Percentiles rank a stretch among this genome's conserved stretches.
phyloP scores from a whole-genome alignment of 2,888 invertebrate species.

The Leptopilina syphax region DNA sequence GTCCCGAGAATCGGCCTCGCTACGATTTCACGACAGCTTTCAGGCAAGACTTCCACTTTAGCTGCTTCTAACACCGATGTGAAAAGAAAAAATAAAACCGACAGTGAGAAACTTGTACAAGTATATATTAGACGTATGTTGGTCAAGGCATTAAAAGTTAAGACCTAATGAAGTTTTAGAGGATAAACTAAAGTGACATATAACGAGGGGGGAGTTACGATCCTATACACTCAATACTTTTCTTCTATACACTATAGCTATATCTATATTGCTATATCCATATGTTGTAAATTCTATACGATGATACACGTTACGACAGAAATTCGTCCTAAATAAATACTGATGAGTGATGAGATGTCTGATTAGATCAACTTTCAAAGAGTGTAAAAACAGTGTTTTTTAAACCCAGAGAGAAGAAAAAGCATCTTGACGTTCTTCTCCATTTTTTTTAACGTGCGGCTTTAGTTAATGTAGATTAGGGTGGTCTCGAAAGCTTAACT shows the following conservation, averaged over 20 bases:
- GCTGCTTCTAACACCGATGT: slow-evolving; percentile 17
- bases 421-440: background rate
- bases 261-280: no score
- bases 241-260: no score
- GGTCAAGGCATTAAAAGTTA: slow-evolving; percentile 34
- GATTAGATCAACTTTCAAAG: slow-evolving; percentile 40
- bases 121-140: slow-evolving; percentile 20
- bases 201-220: background rate
- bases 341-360: slow-evolving; percentile 38
- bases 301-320: slow-evolving; percentile 22
- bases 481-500: slow-evolving; percentile 18
- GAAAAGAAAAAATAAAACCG: background rate
- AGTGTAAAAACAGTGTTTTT: slow-evolving; percentile 33
- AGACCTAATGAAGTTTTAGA: slow-evolving; percentile 37
- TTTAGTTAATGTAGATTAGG: slow-evolving; percentile 33
- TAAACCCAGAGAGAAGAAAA: background rate
- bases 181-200: slow-evolving; percentile 28
- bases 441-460: slow-evolving; percentile 1
- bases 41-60: slow-evolving; percentile 24
- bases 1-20: slow-evolving; percentile 21
- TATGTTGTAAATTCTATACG: background rate
- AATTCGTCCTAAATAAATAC: slow-evolving; percentile 37
- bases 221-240: slow-evolving; percentile 3
- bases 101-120: slow-evolving; percentile 25
- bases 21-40: slow-evolving; percentile 37